Percentiles rank a stretch among this genome's conserved stretches.
These are phyloP conservation scores for Tachina grossa DNA, from an alignment of 2,888 invertebrate genomes.

Conservation along the genomic window DNA sequence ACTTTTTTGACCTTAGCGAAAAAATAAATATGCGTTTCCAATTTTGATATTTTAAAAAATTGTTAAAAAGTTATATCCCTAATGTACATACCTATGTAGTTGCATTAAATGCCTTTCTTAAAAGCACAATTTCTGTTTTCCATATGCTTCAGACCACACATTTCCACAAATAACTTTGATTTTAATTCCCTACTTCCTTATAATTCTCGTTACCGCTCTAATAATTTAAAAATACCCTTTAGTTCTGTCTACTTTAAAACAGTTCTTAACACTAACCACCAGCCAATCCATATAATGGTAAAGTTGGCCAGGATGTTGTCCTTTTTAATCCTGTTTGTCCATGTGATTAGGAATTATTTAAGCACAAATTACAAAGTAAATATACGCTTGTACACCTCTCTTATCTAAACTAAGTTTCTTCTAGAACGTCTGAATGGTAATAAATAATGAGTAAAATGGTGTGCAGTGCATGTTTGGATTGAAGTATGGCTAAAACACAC, in stretches of 20 bases:
- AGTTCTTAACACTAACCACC: neutral
- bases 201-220: neutral
- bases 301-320: slow-evolving; percentile 58
- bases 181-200: neutral
- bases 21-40: too few species aligned
- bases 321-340: slow-evolving; percentile 69
- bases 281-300: neutral
- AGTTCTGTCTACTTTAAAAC: neutral
- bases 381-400: slow-evolving; percentile 67
- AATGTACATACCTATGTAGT: too few species aligned
- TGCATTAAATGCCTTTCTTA: too few species aligned
- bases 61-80: too few species aligned
- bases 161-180: slow-evolving; percentile 10
- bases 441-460: slow-evolving; percentile 47
- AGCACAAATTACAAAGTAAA: slow-evolving; percentile 70
- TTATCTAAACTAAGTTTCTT: slow-evolving; percentile 68
- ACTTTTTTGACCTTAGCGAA: too few species aligned
- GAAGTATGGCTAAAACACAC: neutral
- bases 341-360: slow-evolving; percentile 70
- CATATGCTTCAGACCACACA: neutral
- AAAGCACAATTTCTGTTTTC: neutral
- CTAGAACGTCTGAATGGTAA: slow-evolving; percentile 42
- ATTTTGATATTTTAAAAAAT: too few species aligned
- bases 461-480: neutral
- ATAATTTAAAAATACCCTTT: slow-evolving; percentile 16